Evolutionary conservation across 2,888 invertebrate species (phyloP).

Genomic region (Diaperis boleti): DNA sequence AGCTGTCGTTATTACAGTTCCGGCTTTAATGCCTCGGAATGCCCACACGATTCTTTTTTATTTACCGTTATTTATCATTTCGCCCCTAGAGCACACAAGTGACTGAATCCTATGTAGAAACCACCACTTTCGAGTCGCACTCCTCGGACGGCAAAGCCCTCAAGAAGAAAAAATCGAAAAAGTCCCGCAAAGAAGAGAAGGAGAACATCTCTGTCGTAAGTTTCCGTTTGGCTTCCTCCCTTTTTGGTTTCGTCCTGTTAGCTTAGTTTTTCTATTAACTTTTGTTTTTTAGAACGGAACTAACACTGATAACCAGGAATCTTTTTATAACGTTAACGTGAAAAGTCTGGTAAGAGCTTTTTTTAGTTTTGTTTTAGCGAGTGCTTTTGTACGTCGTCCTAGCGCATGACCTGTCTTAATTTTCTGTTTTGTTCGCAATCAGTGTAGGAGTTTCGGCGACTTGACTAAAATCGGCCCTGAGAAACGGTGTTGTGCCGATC

Average conservation of each 20-base stretch:
- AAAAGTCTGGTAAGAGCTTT: slow-evolving; percentile 73
- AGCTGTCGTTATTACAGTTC: neutral
- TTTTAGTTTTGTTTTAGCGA: slow-evolving; percentile 41
- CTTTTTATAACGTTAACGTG: slow-evolving; percentile 73
- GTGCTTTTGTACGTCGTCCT: slow-evolving; percentile 32
- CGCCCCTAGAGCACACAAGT: slow-evolving; percentile 62
- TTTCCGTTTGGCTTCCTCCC: slow-evolving; percentile 49
- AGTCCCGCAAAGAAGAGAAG: slow-evolving; percentile 74
- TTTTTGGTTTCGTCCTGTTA: slow-evolving; percentile 46
- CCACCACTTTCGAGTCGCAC: slow-evolving; percentile 58
- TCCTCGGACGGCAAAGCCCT: slow-evolving; percentile 58
- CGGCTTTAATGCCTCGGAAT: slow-evolving; percentile 24
- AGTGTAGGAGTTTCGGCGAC: slow-evolving; percentile 75
- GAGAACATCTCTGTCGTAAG: slow-evolving; percentile 79
- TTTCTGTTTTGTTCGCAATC: slow-evolving; percentile 47
- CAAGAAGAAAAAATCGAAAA: slow-evolving; percentile 74
- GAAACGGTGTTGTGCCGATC: neutral
- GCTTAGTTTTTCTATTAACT: slow-evolving; percentile 48
- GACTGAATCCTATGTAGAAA: slow-evolving; percentile 62
- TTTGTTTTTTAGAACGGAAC: slow-evolving; percentile 51
- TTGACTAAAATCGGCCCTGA: slow-evolving; percentile 69
- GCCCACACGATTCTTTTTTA: slow-evolving; percentile 41
- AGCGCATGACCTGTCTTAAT: slow-evolving; percentile 31
- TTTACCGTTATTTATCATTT: slow-evolving; percentile 48
- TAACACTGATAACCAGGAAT: slow-evolving; percentile 54